A percentile compares a stretch with the other conserved stretches of the same genome.
These are phyloP conservation scores for Saxidomus purpurata DNA, from an alignment of 1,140 invertebrate species.

Conservation along the genomic window DNA sequence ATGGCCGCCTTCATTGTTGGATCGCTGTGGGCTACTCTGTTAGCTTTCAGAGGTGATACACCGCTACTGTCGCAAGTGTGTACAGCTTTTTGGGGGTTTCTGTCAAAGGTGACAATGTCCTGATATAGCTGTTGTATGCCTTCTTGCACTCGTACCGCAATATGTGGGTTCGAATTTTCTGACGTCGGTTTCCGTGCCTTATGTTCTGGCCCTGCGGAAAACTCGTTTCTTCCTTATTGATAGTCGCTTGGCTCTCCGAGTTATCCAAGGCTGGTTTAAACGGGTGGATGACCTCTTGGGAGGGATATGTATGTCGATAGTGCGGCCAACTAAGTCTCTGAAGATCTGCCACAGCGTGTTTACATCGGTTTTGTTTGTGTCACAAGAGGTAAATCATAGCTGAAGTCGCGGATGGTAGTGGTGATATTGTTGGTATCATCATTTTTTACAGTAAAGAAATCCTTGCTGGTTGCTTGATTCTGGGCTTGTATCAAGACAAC, in stretches of 20 bases:
- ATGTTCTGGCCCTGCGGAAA: not conserved
- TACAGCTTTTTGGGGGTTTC: constrained; percentile 35
- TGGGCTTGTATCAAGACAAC: constrained; percentile 7
- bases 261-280: constrained; percentile 6
- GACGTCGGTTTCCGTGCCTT: not conserved
- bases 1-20: constrained; percentile 37
- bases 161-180: constrained; percentile 9
- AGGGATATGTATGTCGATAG: constrained; percentile 11
- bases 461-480: not conserved
- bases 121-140: constrained; percentile 24
- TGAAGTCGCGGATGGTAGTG: not conserved
- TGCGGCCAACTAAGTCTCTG: not conserved
- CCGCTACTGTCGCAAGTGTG: constrained; percentile 48
- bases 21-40: constrained; percentile 42
- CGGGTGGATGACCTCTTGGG: constrained; percentile 20
- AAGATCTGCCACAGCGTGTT: constrained; percentile 17
- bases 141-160: constrained; percentile 14
- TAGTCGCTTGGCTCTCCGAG: constrained; percentile 20
- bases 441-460: constrained; percentile 52
- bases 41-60: constrained; percentile 27
- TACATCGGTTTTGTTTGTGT: not conserved
- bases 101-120: constrained; percentile 13
- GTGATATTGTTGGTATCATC: not conserved
- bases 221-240: constrained; percentile 47
- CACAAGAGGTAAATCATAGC: not conserved